These are phyloP conservation scores for Aricia agestis DNA, from an alignment of 1,140 invertebrate genomes.

Conservation along the genomic window DNA sequence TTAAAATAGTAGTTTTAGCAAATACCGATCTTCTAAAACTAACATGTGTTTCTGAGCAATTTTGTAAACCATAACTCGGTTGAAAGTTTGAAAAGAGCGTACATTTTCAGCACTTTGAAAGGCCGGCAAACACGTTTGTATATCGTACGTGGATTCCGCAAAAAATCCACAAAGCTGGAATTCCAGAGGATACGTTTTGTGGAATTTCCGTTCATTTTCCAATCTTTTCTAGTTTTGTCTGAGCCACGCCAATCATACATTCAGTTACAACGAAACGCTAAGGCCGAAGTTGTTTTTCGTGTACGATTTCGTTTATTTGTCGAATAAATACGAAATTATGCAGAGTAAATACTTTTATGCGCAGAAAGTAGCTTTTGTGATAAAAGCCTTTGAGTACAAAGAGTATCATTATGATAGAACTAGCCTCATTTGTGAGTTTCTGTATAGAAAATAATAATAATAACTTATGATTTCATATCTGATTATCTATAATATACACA, in stretches of 20 bases:
- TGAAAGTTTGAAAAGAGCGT: too few species aligned
- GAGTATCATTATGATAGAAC: not conserved
- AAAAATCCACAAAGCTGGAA: not conserved
- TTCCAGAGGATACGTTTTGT: not conserved
- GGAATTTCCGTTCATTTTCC: not conserved
- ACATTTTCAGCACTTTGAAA: too few species aligned
- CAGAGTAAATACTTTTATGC: not conserved
- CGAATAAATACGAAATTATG: slow-evolving; percentile 1
- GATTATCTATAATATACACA: not conserved
- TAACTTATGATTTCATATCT: not conserved
- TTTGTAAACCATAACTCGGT: not conserved
- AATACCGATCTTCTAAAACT: too few species aligned
- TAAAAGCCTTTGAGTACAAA: not conserved
- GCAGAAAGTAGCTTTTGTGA: not conserved
- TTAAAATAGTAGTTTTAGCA: too few species aligned
- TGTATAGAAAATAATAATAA: too few species aligned
- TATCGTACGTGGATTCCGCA: not conserved
- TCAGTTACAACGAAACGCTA: not conserved
- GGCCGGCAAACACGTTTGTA: too few species aligned
- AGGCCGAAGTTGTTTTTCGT: not conserved
- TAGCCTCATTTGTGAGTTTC: not conserved
- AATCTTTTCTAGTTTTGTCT: not conserved
- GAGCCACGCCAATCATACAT: not conserved
- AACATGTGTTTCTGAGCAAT: not conserved
- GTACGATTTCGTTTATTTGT: not conserved